phyloP scores from a whole-genome alignment of 2,113 vertebrate genomes.

The Spheniscus mendiculus region DNA sequence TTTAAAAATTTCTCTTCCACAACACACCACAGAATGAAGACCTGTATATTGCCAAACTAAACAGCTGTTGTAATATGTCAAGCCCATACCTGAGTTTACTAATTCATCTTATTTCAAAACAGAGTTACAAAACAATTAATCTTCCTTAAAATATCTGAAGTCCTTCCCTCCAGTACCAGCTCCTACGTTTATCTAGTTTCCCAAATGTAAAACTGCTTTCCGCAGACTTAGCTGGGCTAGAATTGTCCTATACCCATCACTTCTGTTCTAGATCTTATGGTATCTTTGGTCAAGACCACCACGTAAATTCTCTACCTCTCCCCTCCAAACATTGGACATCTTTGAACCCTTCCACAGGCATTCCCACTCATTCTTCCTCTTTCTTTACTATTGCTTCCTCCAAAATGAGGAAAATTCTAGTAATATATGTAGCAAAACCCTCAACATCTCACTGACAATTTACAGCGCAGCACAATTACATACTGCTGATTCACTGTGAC shows the following conservation, averaged over 20 bases:
- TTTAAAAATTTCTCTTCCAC: background rate
- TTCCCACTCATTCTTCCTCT: background rate
- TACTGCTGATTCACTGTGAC: constrained; percentile 1
- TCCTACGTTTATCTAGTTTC: background rate
- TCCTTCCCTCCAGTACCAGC: background rate
- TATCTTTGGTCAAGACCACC: background rate
- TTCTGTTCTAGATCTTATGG: background rate
- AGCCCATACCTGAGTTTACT: background rate
- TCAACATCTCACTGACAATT: background rate
- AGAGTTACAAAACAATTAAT: background rate
- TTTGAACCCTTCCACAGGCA: background rate
- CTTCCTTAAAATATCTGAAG: background rate
- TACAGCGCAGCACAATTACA: background rate
- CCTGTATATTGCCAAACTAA: background rate
- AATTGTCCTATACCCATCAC: background rate
- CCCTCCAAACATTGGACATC: background rate
- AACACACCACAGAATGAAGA: background rate
- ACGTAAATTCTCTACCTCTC: background rate
- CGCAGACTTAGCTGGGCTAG: background rate
- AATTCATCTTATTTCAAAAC: background rate
- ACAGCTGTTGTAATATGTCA: background rate
- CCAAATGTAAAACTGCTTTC: background rate
- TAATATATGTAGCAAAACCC: background rate
- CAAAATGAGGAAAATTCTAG: background rate
- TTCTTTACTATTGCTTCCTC: background rate